Evolutionary conservation across 2,113 vertebrate genomes (phyloP).

Genomic region (Nothobranchius furzeri): DNA sequence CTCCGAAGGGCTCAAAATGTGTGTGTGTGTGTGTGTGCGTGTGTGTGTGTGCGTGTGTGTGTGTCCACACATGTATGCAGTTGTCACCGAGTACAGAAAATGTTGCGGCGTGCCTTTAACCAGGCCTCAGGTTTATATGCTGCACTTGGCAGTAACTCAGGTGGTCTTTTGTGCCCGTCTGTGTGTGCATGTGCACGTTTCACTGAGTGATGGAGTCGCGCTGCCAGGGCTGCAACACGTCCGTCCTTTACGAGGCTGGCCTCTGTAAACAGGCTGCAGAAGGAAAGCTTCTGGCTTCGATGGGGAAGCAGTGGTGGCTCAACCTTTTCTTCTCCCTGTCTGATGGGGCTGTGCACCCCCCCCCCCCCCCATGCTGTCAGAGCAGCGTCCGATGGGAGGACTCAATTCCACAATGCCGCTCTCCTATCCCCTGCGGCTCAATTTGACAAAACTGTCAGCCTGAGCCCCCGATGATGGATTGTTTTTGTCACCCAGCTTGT

Average conservation of each 20-base stretch:
- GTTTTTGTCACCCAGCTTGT: conserved; percentile 32
- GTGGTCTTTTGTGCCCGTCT: conserved; percentile 28
- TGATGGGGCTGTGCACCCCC: conserved; percentile 24
- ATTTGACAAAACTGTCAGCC: conserved; percentile 72
- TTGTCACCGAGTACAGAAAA: conserved; percentile 37
- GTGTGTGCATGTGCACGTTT: background rate
- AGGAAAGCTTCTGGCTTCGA: conserved; percentile 64
- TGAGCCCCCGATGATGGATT: conserved; percentile 61
- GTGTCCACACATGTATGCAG: background rate
- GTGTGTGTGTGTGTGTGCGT: conserved; percentile 2
- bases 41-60: background rate
- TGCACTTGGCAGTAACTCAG: conserved; percentile 52
- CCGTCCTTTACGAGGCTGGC: conserved; percentile 65
- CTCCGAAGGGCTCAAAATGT: conserved; percentile 1
- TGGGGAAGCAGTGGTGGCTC: conserved; percentile 51
- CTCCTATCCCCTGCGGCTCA: conserved; percentile 64
- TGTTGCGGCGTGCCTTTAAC: conserved; percentile 29
- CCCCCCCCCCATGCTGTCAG: conserved; percentile 50
- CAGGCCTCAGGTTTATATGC: conserved; percentile 51
- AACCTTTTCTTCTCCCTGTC: conserved; percentile 21
- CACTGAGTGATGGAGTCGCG: conserved; percentile 35
- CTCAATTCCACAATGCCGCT: conserved; percentile 67
- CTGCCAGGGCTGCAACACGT: conserved; percentile 72
- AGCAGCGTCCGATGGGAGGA: conserved; percentile 60
- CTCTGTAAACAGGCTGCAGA: conserved; percentile 59